Evolutionary conservation across 1,140 invertebrate species (phyloP), one percentile per base, ranked within the genome.

Genomic region (Tetramorium parvispinum): DNA sequence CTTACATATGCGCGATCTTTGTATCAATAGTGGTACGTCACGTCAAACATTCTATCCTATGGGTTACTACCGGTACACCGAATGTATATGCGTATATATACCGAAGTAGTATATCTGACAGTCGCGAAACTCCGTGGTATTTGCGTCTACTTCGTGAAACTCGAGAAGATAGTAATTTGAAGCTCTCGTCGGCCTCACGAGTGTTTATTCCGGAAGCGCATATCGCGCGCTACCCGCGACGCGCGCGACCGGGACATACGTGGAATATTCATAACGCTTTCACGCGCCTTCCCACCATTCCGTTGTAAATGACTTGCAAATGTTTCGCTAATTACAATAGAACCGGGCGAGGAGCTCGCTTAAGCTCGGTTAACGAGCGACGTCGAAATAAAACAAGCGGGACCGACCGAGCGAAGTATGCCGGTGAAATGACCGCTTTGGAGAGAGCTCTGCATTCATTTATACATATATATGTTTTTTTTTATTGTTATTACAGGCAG

Each of bases 81-180:
- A 81, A 49, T 32, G 53, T 24, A 51, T 43, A 7, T 18, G 40
- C 18, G 18, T 53, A 53, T 49, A 59, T 73, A 46, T 37, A 82
- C 6, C 27, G 43, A 24, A 81, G 68, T 10, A 37, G 53, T 57
- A 57, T 61, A 73, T 83, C 43, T 61, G 24, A 32, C 70, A 83
- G 79, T 83, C 53, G 53, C 68, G 68, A 73, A 83, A 83, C 79
- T 83, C 68, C n/a, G 53, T 59, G 75, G 53, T 83, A 83, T 83
- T 83, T 83, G 79, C 79, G 68, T 75, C 68, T 83, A 83, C 68
- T 73, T 83, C 68, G 79, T 75, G 79, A 83, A 83, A 83, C 79
- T 83, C 55, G 79, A 83, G 79, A 83, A 83, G 79, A 83, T 73
- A 83, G 79, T 75, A 83, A 83, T 83, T 83, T 61, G 66, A 83